Evolutionary conservation across 64 coral and sea anemone genomes (phyloP), one percentile per base, ranked within the genome.

Genomic region (Pocillopora verrucosa): DNA sequence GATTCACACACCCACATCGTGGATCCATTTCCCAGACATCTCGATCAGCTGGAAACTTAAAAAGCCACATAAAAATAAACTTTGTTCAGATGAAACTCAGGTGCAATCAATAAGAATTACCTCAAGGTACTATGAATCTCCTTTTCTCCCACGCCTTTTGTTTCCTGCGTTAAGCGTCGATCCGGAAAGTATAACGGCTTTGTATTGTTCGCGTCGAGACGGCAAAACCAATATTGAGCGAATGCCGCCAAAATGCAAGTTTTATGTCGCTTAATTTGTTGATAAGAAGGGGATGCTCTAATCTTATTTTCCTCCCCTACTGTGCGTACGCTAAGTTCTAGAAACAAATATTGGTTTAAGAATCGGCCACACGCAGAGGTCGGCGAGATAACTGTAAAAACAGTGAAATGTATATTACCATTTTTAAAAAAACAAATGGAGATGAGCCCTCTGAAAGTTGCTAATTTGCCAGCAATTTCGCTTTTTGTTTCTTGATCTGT

Each of bases 301-400:
- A 70, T n/a, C 67, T 30, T 59, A 15, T 17, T 34, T 37, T 36
- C 22, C 59, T 82, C 80, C 14, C 61, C 59, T 38, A 65, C 56
- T 19, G 34, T 11, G 61, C 80, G 61, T 64, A 82, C 36, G 80
- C 57, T 64, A 65, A 80, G 78, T 26, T n/a, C 36, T 35, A 30
- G 16, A 34, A 19, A 82, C 67, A 82, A 82, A 65, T 26, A 82
- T 65, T 37, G 80, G 25, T 82, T 38, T 82, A 16, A 57, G 19
- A 45, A 68, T 45, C 51, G 61, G 36, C 80, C 80, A 51, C 80
- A 84, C 36, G 80, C 36, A 19, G 80, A 51, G 80, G 15, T 51
- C 80, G 62, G 61, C 80, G 12, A 84, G 61, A 84, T 84, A 69
- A 68, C 17, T 25, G 10, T 65, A 1, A 36, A 82, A 65, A 34